Percentiles rank a stretch among this genome's conserved stretches.
Conservation (phyloP, 2,113 vertebrate genomes). For the Corythornis cristatus region DNA sequence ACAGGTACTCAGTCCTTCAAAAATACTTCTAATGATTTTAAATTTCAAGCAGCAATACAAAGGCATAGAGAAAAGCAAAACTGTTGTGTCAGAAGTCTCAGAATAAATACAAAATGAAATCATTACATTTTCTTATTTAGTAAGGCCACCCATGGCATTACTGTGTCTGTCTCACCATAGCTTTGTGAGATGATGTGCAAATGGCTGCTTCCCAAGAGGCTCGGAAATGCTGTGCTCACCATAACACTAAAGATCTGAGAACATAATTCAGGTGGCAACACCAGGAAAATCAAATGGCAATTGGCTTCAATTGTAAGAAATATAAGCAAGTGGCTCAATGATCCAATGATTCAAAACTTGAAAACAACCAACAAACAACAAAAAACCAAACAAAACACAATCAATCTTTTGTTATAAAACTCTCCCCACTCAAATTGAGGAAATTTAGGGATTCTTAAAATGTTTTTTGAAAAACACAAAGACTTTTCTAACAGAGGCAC, state of each 20-base stretch:
- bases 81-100: neutral
- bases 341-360: neutral
- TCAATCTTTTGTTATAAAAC: neutral
- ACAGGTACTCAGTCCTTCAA: neutral
- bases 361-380: too few relatives aligned
- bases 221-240: neutral
- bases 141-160: neutral
- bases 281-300: neutral
- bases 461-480: neutral
- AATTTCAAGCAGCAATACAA: neutral
- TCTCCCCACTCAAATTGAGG: rapidly evolving
- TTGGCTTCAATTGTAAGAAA: neutral
- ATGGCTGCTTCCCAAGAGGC: neutral
- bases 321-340: neutral
- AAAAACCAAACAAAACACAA: too few relatives aligned
- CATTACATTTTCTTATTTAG: neutral
- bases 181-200: neutral
- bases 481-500: neutral
- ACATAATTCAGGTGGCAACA: neutral
- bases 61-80: neutral
- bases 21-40: neutral
- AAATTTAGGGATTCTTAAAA: neutral
- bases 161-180: neutral
- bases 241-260: neutral
- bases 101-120: neutral